Evolutionary conservation across 2,113 vertebrate genomes (phyloP).

Genomic region (Triplophysa siluroides): DNA sequence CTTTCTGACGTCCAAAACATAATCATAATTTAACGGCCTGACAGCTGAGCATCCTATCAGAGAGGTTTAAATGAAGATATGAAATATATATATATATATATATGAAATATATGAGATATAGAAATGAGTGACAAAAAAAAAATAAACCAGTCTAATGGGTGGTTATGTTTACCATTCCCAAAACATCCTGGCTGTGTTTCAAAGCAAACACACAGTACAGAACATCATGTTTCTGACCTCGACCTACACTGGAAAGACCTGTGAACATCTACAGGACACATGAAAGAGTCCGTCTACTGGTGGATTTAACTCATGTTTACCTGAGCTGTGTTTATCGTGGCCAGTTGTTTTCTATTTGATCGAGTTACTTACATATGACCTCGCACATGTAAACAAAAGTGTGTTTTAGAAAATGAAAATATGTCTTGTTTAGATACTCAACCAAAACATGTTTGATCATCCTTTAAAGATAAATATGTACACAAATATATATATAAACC

Average conservation of each 20-base stretch:
- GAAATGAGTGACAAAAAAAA: slow-evolving; percentile 56
- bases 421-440: neutral
- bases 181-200: slow-evolving; percentile 5
- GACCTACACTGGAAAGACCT: neutral
- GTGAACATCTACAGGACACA: slow-evolving; percentile 1
- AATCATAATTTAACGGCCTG: neutral
- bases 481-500: neutral
- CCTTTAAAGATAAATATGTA: neutral
- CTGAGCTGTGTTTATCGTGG: neutral
- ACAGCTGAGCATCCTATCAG: neutral
- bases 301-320: slow-evolving; percentile 23
- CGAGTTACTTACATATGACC: neutral
- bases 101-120: slow-evolving; percentile 17
- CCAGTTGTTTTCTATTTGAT: neutral
- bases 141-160: slow-evolving; percentile 53
- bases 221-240: neutral
- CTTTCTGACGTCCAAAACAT: too few relatives aligned
- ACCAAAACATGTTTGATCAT: neutral
- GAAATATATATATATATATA: too few relatives aligned
- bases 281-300: neutral
- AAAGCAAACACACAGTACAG: slow-evolving; percentile 15
- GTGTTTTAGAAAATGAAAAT: neutral
- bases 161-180: too few relatives aligned
- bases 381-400: neutral
- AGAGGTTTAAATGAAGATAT: slow-evolving; percentile 7